Evolutionary conservation across 2,797 vertebrate species (phyloP), one percentile per base, ranked within the genome.

Genomic region (Tenualosa thibaudeaui): DNA sequence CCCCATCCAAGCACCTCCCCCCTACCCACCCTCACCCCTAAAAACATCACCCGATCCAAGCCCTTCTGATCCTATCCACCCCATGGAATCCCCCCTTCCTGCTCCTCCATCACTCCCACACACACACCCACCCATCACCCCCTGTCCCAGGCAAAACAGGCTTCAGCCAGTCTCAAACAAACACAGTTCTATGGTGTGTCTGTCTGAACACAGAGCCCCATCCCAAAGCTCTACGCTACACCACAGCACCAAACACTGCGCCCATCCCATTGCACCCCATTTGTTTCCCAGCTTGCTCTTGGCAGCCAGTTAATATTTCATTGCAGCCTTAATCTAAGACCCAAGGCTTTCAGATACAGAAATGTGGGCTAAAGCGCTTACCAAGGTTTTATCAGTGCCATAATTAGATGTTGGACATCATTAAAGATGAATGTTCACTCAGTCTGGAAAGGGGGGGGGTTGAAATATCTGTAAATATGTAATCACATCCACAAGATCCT

Each of bases 371-470:
- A 78, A 78, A 78, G 40, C 15, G 15, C 71, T 78, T 78, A 19
- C 71, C 15, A 7, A 19, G 71, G 40, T 78, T 43, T 43, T 40
- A 78, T 17, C 71, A 78, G 71, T 17, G 17, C 19, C 71, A 78
- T 46, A 22, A 78, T 78, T 78, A 78, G 40, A 78, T 19, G 17
- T 46, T 46, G 19, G 71, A 17, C 71, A 9, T 43, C 71, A 78
- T 78, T 17, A 78, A 78, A 78, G 71, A 78, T 46, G 71, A 78
- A 46, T 78, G 71, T 22, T 78, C 71, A 78, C 40, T 46, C 37
- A 78, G 43, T 78, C 71, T 24, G 9, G 58, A 3, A 40, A 3
- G 17, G 7, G 37, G 15, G 1, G 17, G 19, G 5, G 19, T 56
- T 6, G 37, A 78, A 46, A 6, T 22, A 43, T 78, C 40, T 43